Evolutionary conservation across 2,797 vertebrate genomes (phyloP).

Genomic region (Ceryle rudis): DNA sequence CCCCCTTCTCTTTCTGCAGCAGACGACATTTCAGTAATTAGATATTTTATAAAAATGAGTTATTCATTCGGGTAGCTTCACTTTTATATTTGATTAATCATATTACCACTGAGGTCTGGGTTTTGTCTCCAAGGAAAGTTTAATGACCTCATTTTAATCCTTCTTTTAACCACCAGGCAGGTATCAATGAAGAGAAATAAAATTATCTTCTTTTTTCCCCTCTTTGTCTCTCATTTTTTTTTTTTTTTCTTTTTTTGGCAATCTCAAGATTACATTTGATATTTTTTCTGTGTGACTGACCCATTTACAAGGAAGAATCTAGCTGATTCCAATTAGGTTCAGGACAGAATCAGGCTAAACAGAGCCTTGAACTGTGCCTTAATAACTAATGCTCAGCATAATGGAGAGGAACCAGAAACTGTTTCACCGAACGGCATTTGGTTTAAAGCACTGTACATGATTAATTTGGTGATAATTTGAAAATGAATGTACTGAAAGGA

Average conservation of each 20-base stretch:
- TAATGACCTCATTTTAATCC: constrained; percentile 78
- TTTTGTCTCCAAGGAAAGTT: constrained; percentile 73
- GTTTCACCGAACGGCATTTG: background rate
- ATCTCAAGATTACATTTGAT: constrained; percentile 59
- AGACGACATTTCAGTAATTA: constrained; percentile 78
- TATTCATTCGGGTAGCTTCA: constrained; percentile 70
- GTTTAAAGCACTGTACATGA: constrained; percentile 3
- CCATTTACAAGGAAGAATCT: constrained; percentile 52
- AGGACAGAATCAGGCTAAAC: constrained; percentile 55
- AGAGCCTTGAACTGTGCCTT: constrained; percentile 48
- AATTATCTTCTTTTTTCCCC: constrained; percentile 34
- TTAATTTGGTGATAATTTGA: constrained; percentile 52
- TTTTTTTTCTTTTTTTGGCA: background rate
- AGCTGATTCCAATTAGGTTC: constrained; percentile 37
- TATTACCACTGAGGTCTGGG: constrained; percentile 71
- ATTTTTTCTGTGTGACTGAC: constrained; percentile 10
- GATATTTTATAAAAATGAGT: constrained; percentile 77
- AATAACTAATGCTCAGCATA: constrained; percentile 22
- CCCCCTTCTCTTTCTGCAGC: constrained; percentile 23
- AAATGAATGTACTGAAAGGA: constrained; percentile 52
- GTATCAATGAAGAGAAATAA: constrained; percentile 73
- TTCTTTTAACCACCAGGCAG: constrained; percentile 63
- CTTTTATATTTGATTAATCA: constrained; percentile 80
- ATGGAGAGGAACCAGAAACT: constrained; percentile 39
- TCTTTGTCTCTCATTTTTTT: background rate